A percentile compares a stretch with the other conserved stretches of the same genome.
Conservation (phyloP, 2,888 invertebrate species). For the Cerceris rybyensis region DNA sequence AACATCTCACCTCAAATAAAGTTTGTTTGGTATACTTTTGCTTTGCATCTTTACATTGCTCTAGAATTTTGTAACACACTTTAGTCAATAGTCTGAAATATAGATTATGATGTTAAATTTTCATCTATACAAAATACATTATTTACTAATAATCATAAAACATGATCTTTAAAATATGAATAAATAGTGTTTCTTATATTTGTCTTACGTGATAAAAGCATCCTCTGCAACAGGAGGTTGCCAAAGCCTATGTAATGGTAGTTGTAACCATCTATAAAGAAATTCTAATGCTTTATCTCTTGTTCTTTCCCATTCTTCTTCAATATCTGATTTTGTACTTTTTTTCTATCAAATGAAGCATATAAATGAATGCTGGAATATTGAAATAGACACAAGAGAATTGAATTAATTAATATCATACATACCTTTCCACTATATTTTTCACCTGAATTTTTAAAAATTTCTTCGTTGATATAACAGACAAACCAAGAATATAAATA, state of each 20-base stretch:
- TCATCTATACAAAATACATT: background rate
- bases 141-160: conserved; percentile 16
- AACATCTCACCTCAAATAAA: conserved; percentile 82
- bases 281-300: conserved; percentile 86
- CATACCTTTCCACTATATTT: conserved; percentile 68
- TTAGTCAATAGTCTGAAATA: conserved; percentile 84
- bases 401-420: conserved; percentile 10
- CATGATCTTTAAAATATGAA: background rate
- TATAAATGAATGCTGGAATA: conserved; percentile 7
- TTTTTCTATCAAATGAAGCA: conserved; percentile 71
- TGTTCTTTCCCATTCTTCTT: conserved; percentile 87
- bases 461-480: conserved; percentile 70
- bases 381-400: background rate
- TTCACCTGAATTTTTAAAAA: conserved; percentile 55
- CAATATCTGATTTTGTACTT: conserved; percentile 80
- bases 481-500: conserved; percentile 73
- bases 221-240: conserved; percentile 92
- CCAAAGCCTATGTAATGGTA: conserved; percentile 90
- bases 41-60: conserved; percentile 85
- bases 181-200: too few species aligned
- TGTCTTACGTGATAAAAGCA: conserved; percentile 89
- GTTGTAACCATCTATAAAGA: conserved; percentile 87
- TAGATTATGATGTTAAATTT: conserved; percentile 16
- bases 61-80: conserved; percentile 89
- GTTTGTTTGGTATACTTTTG: conserved; percentile 87